These are phyloP conservation scores for Eupsilia transversa DNA, from an alignment of 2,888 invertebrate genomes.

Conservation along the genomic window DNA sequence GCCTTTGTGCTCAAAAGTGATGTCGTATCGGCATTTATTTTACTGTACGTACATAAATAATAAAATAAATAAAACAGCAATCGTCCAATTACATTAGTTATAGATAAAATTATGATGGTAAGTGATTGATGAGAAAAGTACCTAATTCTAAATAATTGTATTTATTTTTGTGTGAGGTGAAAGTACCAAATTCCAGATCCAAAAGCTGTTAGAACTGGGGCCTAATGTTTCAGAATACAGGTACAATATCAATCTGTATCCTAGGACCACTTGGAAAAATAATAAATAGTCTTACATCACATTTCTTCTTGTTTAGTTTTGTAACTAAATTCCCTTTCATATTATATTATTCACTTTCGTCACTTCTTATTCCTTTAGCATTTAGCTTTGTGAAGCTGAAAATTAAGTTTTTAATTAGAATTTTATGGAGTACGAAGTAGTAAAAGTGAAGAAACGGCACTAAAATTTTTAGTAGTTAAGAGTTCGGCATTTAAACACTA, in stretches of 20 bases:
- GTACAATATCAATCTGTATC: background rate
- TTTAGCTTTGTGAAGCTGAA: conserved; percentile 44
- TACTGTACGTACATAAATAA: no score
- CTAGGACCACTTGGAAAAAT: background rate
- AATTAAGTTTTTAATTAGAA: conserved; percentile 47
- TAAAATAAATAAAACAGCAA: background rate
- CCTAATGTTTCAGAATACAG: background rate
- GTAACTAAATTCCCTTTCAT: conserved; percentile 60
- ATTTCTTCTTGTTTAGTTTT: conserved; percentile 47
- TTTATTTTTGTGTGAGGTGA: background rate
- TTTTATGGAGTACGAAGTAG: conserved; percentile 36
- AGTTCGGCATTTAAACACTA: conserved; percentile 31
- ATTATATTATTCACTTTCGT: conserved; percentile 21
- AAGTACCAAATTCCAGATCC: background rate
- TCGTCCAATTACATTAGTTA: background rate
- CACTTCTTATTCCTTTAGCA: background rate
- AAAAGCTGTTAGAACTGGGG: background rate
- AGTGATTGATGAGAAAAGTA: background rate
- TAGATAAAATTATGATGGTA: background rate
- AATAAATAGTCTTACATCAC: conserved; percentile 63
- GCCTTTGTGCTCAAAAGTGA: background rate
- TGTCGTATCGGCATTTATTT: background rate
- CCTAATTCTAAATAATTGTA: background rate
- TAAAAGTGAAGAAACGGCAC: conserved; percentile 34
- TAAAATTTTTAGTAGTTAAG: conserved; percentile 34